Conservation (phyloP, 2,113 vertebrate genomes). For the Lepidothrix coronata region DNA sequence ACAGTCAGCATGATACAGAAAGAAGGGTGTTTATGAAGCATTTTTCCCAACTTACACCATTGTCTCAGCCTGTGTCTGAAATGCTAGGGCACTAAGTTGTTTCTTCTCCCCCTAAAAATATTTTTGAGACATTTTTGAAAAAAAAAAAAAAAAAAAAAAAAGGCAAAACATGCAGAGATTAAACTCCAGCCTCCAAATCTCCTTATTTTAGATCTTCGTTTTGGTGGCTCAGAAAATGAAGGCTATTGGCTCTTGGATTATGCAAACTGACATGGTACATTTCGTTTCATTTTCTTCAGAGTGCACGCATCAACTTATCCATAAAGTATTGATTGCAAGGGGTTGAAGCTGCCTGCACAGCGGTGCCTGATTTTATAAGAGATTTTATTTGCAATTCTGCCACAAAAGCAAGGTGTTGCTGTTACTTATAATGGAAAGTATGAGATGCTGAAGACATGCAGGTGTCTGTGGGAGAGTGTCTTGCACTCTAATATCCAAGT, state of each 20-base stretch:
- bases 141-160: background rate
- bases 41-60: background rate
- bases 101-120: background rate
- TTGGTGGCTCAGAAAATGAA: background rate
- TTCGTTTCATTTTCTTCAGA: slow-evolving; percentile 15
- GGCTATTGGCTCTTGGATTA: background rate
- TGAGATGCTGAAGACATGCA: background rate
- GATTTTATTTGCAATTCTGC: background rate
- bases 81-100: background rate
- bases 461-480: background rate
- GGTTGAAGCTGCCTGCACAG: background rate
- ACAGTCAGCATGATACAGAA: background rate
- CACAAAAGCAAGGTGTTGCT: background rate
- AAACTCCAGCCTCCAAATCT: background rate
- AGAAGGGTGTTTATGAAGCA: background rate
- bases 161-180: background rate
- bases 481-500: background rate
- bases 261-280: slow-evolving; percentile 31
- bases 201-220: background rate
- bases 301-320: background rate
- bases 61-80: background rate
- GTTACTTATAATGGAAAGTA: background rate
- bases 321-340: slow-evolving; percentile 24
- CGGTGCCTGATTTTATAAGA: background rate
- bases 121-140: background rate